phyloP scores from a whole-genome alignment of 2,888 invertebrate genomes.

The Pandemis corylana region DNA sequence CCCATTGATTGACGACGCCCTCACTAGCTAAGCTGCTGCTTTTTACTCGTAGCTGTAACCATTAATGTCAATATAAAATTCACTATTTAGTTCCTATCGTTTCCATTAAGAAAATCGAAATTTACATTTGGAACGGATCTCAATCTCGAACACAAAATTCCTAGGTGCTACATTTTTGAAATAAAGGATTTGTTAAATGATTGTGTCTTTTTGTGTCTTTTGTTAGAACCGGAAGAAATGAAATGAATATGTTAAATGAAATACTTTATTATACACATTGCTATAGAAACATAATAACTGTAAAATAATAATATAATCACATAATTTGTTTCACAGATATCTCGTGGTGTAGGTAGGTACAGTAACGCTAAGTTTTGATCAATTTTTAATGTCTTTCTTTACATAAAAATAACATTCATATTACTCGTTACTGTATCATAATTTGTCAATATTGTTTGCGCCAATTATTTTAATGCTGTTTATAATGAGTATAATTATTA shows the following conservation, averaged over 20 bases:
- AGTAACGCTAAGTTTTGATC: background rate
- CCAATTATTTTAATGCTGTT: background rate
- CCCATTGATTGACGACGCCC: background rate
- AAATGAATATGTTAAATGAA: background rate
- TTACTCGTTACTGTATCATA: background rate
- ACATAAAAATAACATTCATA: background rate
- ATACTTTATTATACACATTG: conserved; percentile 21
- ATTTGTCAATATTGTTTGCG: background rate
- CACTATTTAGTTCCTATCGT: conserved; percentile 54
- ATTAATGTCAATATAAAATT: conserved; percentile 26
- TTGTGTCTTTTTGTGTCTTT: conserved; percentile 25
- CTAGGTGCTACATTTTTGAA: conserved; percentile 78
- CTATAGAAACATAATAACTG: background rate
- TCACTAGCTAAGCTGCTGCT: conserved; percentile 2
- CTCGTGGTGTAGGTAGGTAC: background rate
- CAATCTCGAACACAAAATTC: conserved; percentile 73
- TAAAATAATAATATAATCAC: background rate
- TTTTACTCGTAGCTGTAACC: conserved; percentile 14
- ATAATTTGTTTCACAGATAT: background rate
- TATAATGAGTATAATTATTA: background rate
- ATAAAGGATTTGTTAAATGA: conserved; percentile 70
- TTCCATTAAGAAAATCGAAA: conserved; percentile 55
- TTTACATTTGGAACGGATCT: conserved; percentile 62
- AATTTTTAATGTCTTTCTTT: background rate
- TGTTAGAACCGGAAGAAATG: conserved; percentile 18